Evolutionary conservation across 2,888 invertebrate species (phyloP).

Genomic region (Asteroscopus sphinx): DNA sequence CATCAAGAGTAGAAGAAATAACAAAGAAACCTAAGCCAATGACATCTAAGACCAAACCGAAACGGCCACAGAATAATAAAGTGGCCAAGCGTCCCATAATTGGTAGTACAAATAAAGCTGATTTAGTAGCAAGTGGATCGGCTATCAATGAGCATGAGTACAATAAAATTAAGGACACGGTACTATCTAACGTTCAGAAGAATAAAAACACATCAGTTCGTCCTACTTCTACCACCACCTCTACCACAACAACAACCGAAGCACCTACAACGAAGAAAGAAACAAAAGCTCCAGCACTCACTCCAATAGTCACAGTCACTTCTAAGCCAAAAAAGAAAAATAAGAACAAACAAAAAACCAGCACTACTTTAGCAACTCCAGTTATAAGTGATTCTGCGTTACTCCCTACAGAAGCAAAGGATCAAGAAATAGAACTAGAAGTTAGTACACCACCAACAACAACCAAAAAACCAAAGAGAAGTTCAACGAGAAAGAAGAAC

Average conservation of each 20-base stretch:
- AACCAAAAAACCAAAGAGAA: slow-evolving; percentile 86
- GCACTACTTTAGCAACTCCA: slow-evolving; percentile 71
- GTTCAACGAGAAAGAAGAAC: slow-evolving; percentile 85
- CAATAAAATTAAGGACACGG: slow-evolving; percentile 91
- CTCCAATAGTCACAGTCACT: slow-evolving; percentile 67
- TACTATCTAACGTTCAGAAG: slow-evolving; percentile 88
- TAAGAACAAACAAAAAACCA: slow-evolving; percentile 79
- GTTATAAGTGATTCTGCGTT: slow-evolving; percentile 77
- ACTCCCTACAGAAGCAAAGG: slow-evolving; percentile 85
- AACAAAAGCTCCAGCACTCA: slow-evolving; percentile 64
- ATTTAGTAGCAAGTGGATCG: slow-evolving; percentile 83
- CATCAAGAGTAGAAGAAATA: slow-evolving; percentile 76
- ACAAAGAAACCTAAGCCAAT: slow-evolving; percentile 77
- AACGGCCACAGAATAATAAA: slow-evolving; percentile 78
- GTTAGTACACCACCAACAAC: slow-evolving; percentile 83
- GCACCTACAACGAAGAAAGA: slow-evolving; percentile 70
- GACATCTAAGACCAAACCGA: slow-evolving; percentile 75
- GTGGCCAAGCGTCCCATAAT: slow-evolving; percentile 79
- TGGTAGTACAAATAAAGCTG: slow-evolving; percentile 84
- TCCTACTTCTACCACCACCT: slow-evolving; percentile 63
- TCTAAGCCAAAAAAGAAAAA: slow-evolving; percentile 83
- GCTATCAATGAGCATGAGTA: slow-evolving; percentile 86
- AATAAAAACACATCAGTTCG: slow-evolving; percentile 78
- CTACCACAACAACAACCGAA: slow-evolving; percentile 68
- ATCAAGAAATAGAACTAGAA: slow-evolving; percentile 86